A percentile compares a stretch with the other conserved stretches of the same genome.
These are phyloP conservation scores for Caenorhabditis wallacei DNA, from an alignment of 2,888 invertebrate genomes.

Conservation along the genomic window DNA sequence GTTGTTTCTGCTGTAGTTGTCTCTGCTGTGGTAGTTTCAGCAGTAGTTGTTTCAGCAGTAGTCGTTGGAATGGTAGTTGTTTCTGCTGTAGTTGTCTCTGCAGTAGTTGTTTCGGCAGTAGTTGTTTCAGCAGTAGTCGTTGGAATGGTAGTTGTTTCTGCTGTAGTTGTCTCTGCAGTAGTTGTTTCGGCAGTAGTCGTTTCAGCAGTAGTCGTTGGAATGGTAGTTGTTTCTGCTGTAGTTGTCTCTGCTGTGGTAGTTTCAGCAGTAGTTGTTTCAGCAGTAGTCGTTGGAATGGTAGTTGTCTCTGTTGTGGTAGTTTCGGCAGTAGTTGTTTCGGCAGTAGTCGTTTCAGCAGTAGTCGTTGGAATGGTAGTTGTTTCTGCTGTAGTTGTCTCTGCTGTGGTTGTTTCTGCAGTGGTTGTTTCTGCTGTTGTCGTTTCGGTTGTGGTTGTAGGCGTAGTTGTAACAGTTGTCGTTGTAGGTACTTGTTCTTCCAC, in stretches of 20 bases:
- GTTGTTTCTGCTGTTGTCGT: constrained; percentile 5
- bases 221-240: not conserved
- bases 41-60: not conserved
- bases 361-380: not conserved
- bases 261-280: not conserved
- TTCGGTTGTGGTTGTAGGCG: not conserved
- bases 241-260: constrained; percentile 8
- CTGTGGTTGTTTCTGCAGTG: not conserved
- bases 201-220: constrained; percentile 4
- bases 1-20: not conserved
- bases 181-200: not conserved
- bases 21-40: not conserved
- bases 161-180: not conserved
- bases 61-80: not conserved
- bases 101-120: not conserved
- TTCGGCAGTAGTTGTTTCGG: not conserved
- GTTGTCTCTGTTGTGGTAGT: not conserved
- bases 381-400: not conserved
- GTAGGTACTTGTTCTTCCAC: not conserved
- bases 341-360: not conserved
- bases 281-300: not conserved
- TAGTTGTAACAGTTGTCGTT: not conserved
- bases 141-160: not conserved
- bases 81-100: not conserved
- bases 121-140: constrained; percentile 6